Conservation (phyloP, 2,888 invertebrate species). For the Antheraea assamensis region DNA sequence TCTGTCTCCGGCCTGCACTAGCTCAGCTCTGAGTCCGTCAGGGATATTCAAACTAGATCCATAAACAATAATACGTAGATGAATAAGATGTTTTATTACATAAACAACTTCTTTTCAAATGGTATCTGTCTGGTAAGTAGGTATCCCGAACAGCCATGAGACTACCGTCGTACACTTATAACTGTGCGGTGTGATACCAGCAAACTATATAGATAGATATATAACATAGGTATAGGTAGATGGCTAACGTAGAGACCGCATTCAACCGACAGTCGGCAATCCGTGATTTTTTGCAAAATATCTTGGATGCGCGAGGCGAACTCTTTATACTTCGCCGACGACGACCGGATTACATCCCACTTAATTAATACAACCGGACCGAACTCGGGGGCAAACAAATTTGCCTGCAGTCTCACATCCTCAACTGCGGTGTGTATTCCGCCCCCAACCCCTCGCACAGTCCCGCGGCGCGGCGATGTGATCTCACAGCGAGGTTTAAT, state of each 20-base stretch:
- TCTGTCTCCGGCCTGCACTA: neutral
- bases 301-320: constrained; percentile 35
- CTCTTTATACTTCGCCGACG: constrained; percentile 47
- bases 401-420: constrained; percentile 44
- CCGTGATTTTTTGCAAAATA: constrained; percentile 15
- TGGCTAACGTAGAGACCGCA: neutral
- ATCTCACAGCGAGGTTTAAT: constrained; percentile 66
- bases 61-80: neutral
- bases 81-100: neutral
- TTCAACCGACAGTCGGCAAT: neutral
- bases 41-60: neutral
- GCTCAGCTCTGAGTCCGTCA: neutral
- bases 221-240: no score
- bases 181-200: neutral
- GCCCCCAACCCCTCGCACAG: constrained; percentile 28
- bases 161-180: neutral
- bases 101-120: no score
- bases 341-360: constrained; percentile 47
- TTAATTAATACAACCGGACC: constrained; percentile 66
- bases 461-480: constrained; percentile 32
- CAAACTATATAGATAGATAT: neutral
- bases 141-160: no score
- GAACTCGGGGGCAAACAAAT: constrained; percentile 66
- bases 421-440: constrained; percentile 18
- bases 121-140: neutral